Base-by-base conservation (phyloP, 1,140 invertebrate species). In the Acromyrmex echinatior region DNA sequence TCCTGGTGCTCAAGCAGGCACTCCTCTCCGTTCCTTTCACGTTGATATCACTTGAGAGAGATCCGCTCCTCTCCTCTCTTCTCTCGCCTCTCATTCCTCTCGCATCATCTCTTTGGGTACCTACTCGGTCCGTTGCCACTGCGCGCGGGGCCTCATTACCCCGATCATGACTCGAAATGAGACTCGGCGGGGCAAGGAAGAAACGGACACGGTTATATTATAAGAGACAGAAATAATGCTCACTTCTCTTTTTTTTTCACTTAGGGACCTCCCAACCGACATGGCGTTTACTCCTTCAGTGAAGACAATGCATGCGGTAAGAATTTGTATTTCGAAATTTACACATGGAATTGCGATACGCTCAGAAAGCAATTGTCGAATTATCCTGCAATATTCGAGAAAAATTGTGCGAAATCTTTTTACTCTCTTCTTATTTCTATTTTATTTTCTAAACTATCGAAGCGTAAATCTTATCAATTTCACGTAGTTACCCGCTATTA, bases 151-250 rank as follows among this genome's bases (percentile, higher is more conserved):
- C 93, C 93, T 95, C 94, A 95, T 95, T 95, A 95, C 93, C 92
- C 94, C 92, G 94, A 95, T 95, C 95, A 95, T 94, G 94, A 95
- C 93, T 95, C 91, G 88, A 93, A 92, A 94, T 94, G 93, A 94
- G 93, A 92, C 90, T 91, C 79, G 86, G 87, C 85, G 87, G 88
- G 80, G 56, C 70, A 49, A 91, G 92, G 94, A 91, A 93, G 93
- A 94, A 93, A 95, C 90, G 93, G 93, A 94, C 93, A 94, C 93
- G 92, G 94, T 94, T 93, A 94, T 93, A 95, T 95, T 95, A 95
- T 94, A 94, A 95, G 91, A 95, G 94, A 94, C 94, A 93, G 91
- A 89, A 93, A 94, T 95, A 94, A 95, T 93, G 92, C 90, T 91
- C 86, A 86, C 91, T 93, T 93, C 89, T 87, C 88, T 92, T 92